Conservation (phyloP, 2,797 vertebrate genomes). For the Melanotaenia pygmaea region DNA sequence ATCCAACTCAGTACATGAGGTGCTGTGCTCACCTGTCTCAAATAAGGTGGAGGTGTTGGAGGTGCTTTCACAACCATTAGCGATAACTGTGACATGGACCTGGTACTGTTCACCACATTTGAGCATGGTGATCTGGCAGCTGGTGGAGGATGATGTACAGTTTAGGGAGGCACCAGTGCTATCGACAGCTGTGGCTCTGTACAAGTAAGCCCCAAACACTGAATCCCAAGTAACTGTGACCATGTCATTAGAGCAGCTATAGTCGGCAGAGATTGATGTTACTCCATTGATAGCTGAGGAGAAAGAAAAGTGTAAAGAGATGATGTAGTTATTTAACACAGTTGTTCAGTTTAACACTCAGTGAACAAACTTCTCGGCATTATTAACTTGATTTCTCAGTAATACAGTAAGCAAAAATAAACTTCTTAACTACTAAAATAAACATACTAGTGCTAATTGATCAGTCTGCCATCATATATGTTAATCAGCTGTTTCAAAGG, state of each 20-base stretch:
- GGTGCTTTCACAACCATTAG: constrained; percentile 71
- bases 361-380: neutral
- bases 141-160: constrained; percentile 72
- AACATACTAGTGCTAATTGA: too few relatives aligned
- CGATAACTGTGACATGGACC: constrained; percentile 67
- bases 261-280: constrained; percentile 59
- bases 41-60: constrained; percentile 62
- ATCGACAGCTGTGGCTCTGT: constrained; percentile 69
- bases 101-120: constrained; percentile 78
- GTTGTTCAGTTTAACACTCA: neutral
- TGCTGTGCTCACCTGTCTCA: constrained; percentile 77
- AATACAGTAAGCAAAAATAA: neutral
- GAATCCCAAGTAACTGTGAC: constrained; percentile 76
- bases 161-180: constrained; percentile 53
- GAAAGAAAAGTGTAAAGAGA: constrained; percentile 4
- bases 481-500: too few relatives aligned
- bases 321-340: neutral
- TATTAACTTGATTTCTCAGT: neutral
- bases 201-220: constrained; percentile 74
- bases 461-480: too few relatives aligned
- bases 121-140: constrained; percentile 74
- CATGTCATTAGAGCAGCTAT: constrained; percentile 70
- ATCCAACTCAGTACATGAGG: neutral
- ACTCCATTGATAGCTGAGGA: constrained; percentile 73
- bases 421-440: too few relatives aligned